Conservation (phyloP, 2,113 vertebrate genomes). For the Gymnorhina tibicen region DNA sequence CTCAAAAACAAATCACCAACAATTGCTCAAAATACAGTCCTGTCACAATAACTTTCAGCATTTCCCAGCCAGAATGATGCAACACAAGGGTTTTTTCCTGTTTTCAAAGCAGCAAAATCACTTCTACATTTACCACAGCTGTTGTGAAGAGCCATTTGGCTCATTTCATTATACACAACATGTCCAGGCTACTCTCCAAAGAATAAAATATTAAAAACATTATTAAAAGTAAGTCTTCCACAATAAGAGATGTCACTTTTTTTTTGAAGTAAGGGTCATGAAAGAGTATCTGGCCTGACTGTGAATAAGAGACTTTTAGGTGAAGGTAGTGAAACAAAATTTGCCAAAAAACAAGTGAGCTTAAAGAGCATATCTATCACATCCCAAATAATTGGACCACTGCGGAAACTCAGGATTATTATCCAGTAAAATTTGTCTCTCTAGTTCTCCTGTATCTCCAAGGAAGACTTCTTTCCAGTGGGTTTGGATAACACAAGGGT, state of each 20-base stretch:
- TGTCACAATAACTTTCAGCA: conserved; percentile 53
- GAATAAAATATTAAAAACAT: not conserved
- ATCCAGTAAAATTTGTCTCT: not conserved
- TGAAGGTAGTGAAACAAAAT: not conserved
- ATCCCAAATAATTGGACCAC: not conserved
- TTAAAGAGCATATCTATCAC: not conserved
- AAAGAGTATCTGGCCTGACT: not conserved
- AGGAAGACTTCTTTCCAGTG: not conserved
- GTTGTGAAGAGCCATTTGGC: not conserved
- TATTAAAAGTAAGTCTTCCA: not conserved
- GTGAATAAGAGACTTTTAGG: not conserved
- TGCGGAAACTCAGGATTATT: not conserved
- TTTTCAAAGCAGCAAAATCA: not conserved
- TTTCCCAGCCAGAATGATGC: conserved; percentile 36
- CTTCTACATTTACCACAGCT: not conserved
- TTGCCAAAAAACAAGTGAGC: not conserved
- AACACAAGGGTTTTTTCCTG: conserved; percentile 23
- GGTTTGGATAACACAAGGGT: not conserved
- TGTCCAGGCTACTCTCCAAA: not conserved
- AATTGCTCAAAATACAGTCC: conserved; percentile 75
- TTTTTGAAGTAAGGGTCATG: not conserved
- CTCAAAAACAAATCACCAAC: conserved; percentile 83
- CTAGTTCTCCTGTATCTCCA: not conserved
- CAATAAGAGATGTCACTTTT: not conserved
- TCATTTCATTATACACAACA: not conserved